These are phyloP conservation scores for Chalcosyrphus nemorum DNA, from an alignment of 2,888 invertebrate genomes.

Conservation along the genomic window DNA sequence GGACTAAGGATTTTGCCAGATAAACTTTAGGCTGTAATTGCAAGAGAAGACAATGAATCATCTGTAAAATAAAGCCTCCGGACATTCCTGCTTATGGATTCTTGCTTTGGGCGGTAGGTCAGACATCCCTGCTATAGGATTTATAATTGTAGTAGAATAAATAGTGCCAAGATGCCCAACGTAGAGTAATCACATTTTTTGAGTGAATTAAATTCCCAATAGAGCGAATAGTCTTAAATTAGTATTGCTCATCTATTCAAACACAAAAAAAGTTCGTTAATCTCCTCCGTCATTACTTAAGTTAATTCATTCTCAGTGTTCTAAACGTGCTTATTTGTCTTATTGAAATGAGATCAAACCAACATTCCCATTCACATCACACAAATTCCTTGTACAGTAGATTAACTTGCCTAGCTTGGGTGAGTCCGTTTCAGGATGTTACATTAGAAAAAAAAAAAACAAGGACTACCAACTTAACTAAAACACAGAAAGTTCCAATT, in stretches of 20 bases:
- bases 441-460: neutral
- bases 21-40: too few species aligned
- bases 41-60: too few species aligned
- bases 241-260: too few species aligned
- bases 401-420: neutral
- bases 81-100: too few species aligned
- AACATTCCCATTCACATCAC: neutral
- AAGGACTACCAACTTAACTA: neutral
- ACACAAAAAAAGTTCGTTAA: neutral
- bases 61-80: too few species aligned
- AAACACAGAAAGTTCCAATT: neutral
- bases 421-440: neutral
- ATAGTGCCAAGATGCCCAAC: too few species aligned
- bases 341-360: neutral
- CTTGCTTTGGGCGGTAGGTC: too few species aligned
- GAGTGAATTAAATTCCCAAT: neutral
- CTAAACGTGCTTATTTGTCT: neutral
- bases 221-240: too few species aligned
- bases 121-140: too few species aligned
- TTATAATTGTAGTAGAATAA: too few species aligned
- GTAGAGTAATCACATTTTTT: neutral
- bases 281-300: neutral
- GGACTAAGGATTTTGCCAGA: too few species aligned
- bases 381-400: neutral
- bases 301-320: neutral